Evolutionary conservation across 1,140 invertebrate species (phyloP).

Genomic region (Heliconius eleuchia): DNA sequence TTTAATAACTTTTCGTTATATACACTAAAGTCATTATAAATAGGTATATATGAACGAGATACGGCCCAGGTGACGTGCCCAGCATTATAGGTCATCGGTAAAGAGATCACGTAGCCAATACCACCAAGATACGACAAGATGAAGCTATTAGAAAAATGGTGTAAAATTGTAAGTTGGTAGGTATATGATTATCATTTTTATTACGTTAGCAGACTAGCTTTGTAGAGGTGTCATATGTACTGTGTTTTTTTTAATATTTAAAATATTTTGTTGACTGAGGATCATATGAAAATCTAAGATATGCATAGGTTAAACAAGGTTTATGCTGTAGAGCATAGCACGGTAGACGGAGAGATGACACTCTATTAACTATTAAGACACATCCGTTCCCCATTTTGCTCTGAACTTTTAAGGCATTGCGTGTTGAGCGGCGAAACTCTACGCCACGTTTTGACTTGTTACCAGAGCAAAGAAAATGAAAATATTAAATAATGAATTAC

Average conservation of each 20-base stretch:
- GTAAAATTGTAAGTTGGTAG: not conserved
- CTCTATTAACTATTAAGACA: too few relatives aligned
- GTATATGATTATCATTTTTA: not conserved
- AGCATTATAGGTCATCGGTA: slow-evolving; percentile 48
- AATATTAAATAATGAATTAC: too few relatives aligned
- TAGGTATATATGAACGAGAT: slow-evolving; percentile 10
- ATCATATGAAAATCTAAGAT: too few relatives aligned
- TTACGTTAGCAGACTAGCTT: not conserved
- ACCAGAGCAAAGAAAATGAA: too few relatives aligned
- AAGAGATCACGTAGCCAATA: slow-evolving; percentile 55
- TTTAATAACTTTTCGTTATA: not conserved
- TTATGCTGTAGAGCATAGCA: too few relatives aligned
- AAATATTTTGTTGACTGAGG: too few relatives aligned
- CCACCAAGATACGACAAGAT: slow-evolving; percentile 18
- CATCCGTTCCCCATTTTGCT: too few relatives aligned
- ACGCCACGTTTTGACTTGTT: too few relatives aligned
- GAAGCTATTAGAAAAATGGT: not conserved
- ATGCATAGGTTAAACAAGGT: too few relatives aligned
- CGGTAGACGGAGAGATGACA: too few relatives aligned
- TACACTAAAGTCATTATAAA: not conserved
- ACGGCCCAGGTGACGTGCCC: slow-evolving; percentile 42
- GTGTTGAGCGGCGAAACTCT: too few relatives aligned
- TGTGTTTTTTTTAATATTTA: not conserved
- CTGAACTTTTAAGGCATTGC: too few relatives aligned
- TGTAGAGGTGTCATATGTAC: not conserved